Conservation (phyloP, 2,113 vertebrate genomes). For the Nannobrachium achirus region DNA sequence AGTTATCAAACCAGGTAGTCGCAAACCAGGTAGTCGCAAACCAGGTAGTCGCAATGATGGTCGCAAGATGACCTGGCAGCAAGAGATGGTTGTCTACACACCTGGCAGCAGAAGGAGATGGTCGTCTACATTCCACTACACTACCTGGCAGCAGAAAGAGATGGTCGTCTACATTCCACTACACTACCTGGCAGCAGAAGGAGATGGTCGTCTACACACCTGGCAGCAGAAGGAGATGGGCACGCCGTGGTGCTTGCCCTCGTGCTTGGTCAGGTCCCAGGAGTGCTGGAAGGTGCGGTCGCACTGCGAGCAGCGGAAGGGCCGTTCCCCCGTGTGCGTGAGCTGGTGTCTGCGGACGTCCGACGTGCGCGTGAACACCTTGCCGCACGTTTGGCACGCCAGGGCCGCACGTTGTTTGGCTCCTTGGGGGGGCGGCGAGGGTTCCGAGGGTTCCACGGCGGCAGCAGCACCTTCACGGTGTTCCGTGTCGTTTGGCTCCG, state of each 20-base stretch:
- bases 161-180: no score
- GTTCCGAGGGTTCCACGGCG: background rate
- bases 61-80: no score
- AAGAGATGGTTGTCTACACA: no score
- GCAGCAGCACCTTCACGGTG: background rate
- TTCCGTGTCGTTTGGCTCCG: no score
- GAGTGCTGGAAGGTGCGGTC: slow-evolving; percentile 82
- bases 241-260: slow-evolving; percentile 73
- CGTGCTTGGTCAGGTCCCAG: slow-evolving; percentile 78
- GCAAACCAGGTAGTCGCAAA: no score
- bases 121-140: no score
- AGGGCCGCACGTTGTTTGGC: slow-evolving; percentile 51
- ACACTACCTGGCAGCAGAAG: no score
- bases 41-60: no score
- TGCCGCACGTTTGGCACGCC: slow-evolving; percentile 79
- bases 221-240: slow-evolving; percentile 69
- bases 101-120: no score
- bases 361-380: slow-evolving; percentile 84
- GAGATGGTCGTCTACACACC: no score
- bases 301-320: slow-evolving; percentile 73
- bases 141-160: no score
- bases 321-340: slow-evolving; percentile 79
- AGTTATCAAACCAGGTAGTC: no score
- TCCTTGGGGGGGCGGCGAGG: background rate
- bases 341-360: slow-evolving; percentile 86